Base-by-base conservation (phyloP, 2,113 vertebrate species). In the Bufo bufo region DNA sequence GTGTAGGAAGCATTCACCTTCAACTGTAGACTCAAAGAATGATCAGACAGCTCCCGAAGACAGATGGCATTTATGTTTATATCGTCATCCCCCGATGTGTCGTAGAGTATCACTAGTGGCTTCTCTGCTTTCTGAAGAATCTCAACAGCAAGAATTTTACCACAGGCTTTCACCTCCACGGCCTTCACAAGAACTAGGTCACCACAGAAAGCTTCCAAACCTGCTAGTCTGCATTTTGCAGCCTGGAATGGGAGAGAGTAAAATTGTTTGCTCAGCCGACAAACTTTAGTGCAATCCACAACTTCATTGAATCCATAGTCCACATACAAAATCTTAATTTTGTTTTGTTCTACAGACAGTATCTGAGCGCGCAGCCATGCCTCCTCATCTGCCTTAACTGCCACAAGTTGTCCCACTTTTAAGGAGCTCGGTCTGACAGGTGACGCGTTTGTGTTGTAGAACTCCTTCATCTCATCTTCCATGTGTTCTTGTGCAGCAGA, bases 261-360 rank as follows among this genome's bases (percentile, higher is more conserved):
- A 92, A 99, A 99, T 80, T 92, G 92, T n/a, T 93, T 93, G 81
- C 94, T 94, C 20, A 99, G 92, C 87, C 94, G 94, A 90, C 95
- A 92, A 10, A 97, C 93, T 90, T 94, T 96, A 78, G 0, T 93
- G 66, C 89, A 92, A 90, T 93, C 94, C 82, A 96, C 92, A 84
- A 93, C 91, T 86, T 97, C 95, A 91, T 92, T 96, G 90, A 98
- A 98, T 45, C 97, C 97, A 69, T 99, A 93, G 92, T 99, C 98
- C 91, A 98, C 94, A 75, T 96, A 99, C 92, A 93, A 97, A 1
- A 89, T 19, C 87, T 98, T 98, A 89, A 97, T 90, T 86, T 89
- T 96, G 77, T 92, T 92, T 8, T 91, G 92, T 50, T 94, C 93
- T 8, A 94, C n/a, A 82, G 96, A 94, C 71, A 93, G 90, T 85